Conservation (phyloP, 53 echinoderm and acorn worm species). For the Patiria pectinifera region DNA sequence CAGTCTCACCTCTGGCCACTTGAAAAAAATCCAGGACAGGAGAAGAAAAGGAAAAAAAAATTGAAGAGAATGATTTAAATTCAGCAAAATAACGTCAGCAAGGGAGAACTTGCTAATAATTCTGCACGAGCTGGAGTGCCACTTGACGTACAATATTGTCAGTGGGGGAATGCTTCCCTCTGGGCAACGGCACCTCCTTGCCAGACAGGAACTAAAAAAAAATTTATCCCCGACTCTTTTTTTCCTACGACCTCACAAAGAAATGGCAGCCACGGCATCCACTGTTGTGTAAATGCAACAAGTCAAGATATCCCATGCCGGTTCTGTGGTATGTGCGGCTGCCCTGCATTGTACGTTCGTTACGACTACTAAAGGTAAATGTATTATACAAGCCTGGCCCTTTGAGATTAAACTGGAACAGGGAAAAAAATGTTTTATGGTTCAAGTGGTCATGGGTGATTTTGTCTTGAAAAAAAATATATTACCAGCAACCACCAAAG, state of each 20-base stretch:
- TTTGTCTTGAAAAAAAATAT: background rate
- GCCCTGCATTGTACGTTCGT: background rate
- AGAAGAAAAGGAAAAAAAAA: too few species aligned
- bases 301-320: background rate
- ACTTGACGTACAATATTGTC: constrained; percentile 45
- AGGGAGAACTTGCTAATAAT: background rate
- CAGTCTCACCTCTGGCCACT: background rate
- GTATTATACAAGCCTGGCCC: background rate
- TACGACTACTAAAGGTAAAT: background rate
- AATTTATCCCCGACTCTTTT: background rate
- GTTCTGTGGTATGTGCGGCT: background rate
- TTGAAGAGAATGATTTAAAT: background rate
- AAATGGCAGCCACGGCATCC: background rate
- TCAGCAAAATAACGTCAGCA: background rate
- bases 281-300: background rate
- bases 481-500: too few species aligned
- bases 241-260: background rate
- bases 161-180: constrained; percentile 10
- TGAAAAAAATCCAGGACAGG: background rate
- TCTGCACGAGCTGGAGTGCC: constrained; percentile 23
- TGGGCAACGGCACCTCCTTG: background rate
- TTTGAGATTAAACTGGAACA: background rate
- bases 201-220: background rate
- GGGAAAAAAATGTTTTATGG: background rate
- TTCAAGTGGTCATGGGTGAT: background rate